Evolutionary conservation across 2,888 invertebrate genomes (phyloP), one percentile per base, ranked within the genome.

Genomic region (Drosophila seclusa): DNA sequence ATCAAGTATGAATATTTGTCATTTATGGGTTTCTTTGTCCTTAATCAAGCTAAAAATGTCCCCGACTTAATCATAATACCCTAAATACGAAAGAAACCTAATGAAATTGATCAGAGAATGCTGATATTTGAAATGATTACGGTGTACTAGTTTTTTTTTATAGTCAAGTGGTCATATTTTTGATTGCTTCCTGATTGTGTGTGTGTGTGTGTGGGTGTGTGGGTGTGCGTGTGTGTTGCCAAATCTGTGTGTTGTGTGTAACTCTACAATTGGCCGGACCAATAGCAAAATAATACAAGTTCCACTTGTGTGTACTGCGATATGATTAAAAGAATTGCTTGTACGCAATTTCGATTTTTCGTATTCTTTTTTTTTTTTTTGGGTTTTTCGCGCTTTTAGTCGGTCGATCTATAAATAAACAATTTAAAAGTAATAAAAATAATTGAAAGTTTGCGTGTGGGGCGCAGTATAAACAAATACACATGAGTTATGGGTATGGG

Each of bases 321-420:
- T 77, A 81, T 81, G 81, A 80, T 74, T 80, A 75, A 60, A 60
- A 49, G 53, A 62, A 68, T 61, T 65, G 48, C 34, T 50, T 52
- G 45, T 48, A 34, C 45, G 48, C 31, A 27, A 57, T 29, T 29
- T 45, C 7, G 16, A 16, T 24, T 24, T 24, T 13, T 21, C 1
- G 21, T 13, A 6, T 54, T 38, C 1, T 60, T 52, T 55, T 74
- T 52, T 11, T 52, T 11, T 40, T 29, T n/a, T 42, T 32, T 57
- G n/a, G 29, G 13, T 61, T 57, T 54, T 36, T 55, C 18, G 24
- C 10, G 16, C 7, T 8, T 45, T 45, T 45, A 4, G 16, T 8
- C 24, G 24, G 8, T 31, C 24, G 38, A 13, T 27, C 53, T 71
- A 75, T 65, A 66, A 75, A 76, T 71, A 75, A 70, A 54, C 58